Conservation (phyloP, 30 jellyfish, hydroid and myxozoan genomes). For the Cassiopea xamachana region DNA sequence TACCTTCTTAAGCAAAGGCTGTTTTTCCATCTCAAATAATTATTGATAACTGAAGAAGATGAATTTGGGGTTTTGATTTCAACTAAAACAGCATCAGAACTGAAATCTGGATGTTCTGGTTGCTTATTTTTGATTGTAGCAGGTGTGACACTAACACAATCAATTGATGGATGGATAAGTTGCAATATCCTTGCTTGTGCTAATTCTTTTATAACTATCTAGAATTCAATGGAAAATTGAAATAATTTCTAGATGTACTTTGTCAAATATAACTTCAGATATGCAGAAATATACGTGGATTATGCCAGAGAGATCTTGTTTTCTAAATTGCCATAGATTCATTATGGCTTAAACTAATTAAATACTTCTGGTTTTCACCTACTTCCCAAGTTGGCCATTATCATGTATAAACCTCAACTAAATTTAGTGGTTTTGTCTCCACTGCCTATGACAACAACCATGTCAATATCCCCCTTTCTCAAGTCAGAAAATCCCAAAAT, state of each 20-base stretch:
- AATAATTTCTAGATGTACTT: not conserved
- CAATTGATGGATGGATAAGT: constrained; percentile 33
- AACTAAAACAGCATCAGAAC: constrained; percentile 22
- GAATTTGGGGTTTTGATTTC: constrained; percentile 6
- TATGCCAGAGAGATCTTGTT: too few relatives aligned
- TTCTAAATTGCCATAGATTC: too few relatives aligned
- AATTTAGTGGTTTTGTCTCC: too few relatives aligned
- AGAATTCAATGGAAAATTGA: not conserved
- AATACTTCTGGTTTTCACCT: too few relatives aligned
- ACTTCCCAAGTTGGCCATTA: too few relatives aligned
- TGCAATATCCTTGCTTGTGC: constrained; percentile 35
- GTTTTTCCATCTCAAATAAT: constrained; percentile 37
- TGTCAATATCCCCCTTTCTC: too few relatives aligned
- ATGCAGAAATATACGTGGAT: too few relatives aligned
- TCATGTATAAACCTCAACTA: too few relatives aligned
- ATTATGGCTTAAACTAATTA: too few relatives aligned
- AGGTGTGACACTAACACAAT: constrained; percentile 37
- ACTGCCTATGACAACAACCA: too few relatives aligned
- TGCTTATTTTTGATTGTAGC: constrained; percentile 6
- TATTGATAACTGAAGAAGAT: not conserved
- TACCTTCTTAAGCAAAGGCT: constrained; percentile 35
- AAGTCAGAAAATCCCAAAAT: too few relatives aligned
- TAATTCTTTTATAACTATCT: constrained; percentile 33
- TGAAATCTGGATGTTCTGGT: constrained; percentile 12
- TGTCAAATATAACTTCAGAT: not conserved